Evolutionary conservation across 2,888 invertebrate species (phyloP), one percentile per base, ranked within the genome.

Genomic region (Drosophila mimetica): DNA sequence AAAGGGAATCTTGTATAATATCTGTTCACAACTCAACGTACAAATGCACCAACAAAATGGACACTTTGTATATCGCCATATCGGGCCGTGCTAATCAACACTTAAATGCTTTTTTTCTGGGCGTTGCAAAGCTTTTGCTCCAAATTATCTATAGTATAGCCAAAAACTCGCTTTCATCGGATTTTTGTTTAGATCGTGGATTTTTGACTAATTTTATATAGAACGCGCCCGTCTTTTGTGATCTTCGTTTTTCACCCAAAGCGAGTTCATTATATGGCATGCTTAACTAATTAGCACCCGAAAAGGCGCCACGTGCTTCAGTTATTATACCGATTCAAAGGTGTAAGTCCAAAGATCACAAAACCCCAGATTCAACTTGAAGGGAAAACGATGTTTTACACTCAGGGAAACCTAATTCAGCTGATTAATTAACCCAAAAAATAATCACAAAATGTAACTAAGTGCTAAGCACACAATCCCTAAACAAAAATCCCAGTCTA

Each of bases 41-140:
- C n/a, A 34, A 9, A 5, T 42, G 34, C 25, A 61, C 30, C n/a
- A 30, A 58, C 30, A 61, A 58, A 61, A 61, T 57, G 46, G 37
- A 46, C 13, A 58, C 30, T 58, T 58, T 58, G 46, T 22, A 4
- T 37, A 20, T 30, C 22, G 28, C 60, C 34, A 30, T 46, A 46
- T 18, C 4, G 18, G 2, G 25, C 18, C 4, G 7, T 52, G 63
- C 52, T 63, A 64, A 64, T 44, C 8, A 64, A n/a, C 93, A 92
- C 90, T 95, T 78, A 95, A 94, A 75, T 97, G 97, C 63, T 96
- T 95, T 72, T 95, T 94, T 90, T 16, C 16, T 16, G 25, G 44
- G 44, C 44, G 44, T 44, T 44, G 28, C 44, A n/a, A 11, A 42
- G 22, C n/a, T 6, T 97, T 97, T 28, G 44, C 44, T 42, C 37